phyloP scores from a whole-genome alignment of 2,797 vertebrate genomes.

The Amniataba percoides region DNA sequence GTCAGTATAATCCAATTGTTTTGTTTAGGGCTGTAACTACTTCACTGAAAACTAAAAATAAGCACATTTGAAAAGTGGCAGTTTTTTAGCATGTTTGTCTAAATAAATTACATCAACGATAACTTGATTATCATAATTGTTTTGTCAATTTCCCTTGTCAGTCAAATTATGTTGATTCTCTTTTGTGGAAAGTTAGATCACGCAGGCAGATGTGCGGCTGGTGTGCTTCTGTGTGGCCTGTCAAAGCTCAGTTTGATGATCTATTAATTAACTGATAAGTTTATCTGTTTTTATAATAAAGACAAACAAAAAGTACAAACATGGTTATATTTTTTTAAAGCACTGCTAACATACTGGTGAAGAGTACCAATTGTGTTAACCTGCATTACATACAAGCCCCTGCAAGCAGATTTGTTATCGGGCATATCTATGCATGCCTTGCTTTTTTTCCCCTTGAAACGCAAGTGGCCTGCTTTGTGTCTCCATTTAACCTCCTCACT shows the following conservation, averaged over 20 bases:
- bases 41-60: not conserved
- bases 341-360: not conserved
- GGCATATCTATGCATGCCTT: conserved; percentile 3
- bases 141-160: too few relatives aligned
- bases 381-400: conserved; percentile 37
- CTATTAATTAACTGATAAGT: not conserved
- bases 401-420: conserved; percentile 22
- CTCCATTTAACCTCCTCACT: not conserved
- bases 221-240: not conserved
- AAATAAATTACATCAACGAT: not conserved
- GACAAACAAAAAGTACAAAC: not conserved
- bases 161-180: not conserved
- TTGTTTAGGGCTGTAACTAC: not conserved
- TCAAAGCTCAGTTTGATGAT: conserved; percentile 1
- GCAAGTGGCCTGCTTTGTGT: not conserved
- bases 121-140: too few relatives aligned
- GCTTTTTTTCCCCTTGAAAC: not conserved
- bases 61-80: not conserved
- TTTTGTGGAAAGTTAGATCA: not conserved
- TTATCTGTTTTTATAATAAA: not conserved
- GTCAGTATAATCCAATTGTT: not conserved
- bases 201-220: not conserved
- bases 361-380: conserved; percentile 2
- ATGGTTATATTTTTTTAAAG: not conserved
- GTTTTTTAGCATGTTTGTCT: not conserved